A percentile compares a stretch with the other conserved stretches of the same genome.
These are phyloP conservation scores for Drosophila kurseongensis DNA, from an alignment of 1,140 invertebrate species.

Conservation along the genomic window DNA sequence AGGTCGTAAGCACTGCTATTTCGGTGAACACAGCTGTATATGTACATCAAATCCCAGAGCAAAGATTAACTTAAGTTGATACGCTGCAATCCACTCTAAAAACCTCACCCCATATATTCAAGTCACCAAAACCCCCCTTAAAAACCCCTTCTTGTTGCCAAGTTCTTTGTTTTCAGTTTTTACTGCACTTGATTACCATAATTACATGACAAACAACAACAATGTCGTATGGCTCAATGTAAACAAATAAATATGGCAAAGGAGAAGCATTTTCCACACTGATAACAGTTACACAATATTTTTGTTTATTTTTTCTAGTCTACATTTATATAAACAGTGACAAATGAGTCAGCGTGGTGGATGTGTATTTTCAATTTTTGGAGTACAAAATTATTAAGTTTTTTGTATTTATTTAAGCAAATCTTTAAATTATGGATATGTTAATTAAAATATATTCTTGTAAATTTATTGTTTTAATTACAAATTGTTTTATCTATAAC, in stretches of 20 bases:
- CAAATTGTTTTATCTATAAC: background rate
- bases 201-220: slow-evolving; percentile 29
- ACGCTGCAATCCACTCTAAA: slow-evolving; percentile 19
- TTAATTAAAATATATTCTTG: too few relatives aligned
- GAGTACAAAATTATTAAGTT: too few relatives aligned
- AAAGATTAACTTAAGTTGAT: slow-evolving; percentile 35
- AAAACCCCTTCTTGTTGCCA: slow-evolving; percentile 28
- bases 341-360: slow-evolving; percentile 19
- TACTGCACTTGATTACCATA: slow-evolving; percentile 46
- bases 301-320: slow-evolving; percentile 32
- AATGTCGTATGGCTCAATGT: slow-evolving; percentile 24
- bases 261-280: slow-evolving; percentile 8
- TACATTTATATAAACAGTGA: slow-evolving; percentile 20
- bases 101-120: background rate
- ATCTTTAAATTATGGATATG: too few relatives aligned
- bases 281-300: slow-evolving; percentile 45
- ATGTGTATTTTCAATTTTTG: background rate
- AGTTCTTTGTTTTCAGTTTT: slow-evolving; percentile 33
- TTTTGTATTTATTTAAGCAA: too few relatives aligned
- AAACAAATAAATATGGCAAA: slow-evolving; percentile 28
- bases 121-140: slow-evolving; percentile 2
- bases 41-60: slow-evolving; percentile 6
- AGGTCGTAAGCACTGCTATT: too few relatives aligned
- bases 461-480: too few relatives aligned
- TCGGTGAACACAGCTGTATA: too few relatives aligned